Conservation (phyloP, 2,797 vertebrate genomes). For the Cygnus olor region DNA sequence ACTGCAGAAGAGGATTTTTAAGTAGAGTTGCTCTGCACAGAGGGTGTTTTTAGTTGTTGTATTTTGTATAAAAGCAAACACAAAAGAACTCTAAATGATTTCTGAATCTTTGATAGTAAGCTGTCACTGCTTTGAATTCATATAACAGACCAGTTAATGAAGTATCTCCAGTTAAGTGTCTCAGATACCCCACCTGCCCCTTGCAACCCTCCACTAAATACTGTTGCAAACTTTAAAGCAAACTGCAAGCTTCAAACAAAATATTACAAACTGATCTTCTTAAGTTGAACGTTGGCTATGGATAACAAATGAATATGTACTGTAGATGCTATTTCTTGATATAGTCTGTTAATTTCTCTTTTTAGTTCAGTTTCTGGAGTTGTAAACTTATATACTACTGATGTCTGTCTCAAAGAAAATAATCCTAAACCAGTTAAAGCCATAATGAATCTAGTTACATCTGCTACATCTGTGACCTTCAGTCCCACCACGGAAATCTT, state of each 20-base stretch:
- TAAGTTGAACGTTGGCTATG: background rate
- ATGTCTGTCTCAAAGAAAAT: constrained; percentile 83
- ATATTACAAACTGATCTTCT: background rate
- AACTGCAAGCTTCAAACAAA: background rate
- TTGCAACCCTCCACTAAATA: background rate
- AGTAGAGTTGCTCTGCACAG: background rate
- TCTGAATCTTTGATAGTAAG: background rate
- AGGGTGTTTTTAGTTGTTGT: no score
- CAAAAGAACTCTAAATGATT: background rate
- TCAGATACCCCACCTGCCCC: background rate
- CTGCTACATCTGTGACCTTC: constrained; percentile 86
- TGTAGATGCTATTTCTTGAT: background rate
- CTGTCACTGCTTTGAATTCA: background rate
- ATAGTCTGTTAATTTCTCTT: background rate
- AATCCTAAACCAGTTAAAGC: constrained; percentile 88
- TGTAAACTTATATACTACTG: constrained; percentile 91
- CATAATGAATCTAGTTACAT: constrained; percentile 91
- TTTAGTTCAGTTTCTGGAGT: constrained; percentile 91
- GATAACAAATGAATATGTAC: background rate
- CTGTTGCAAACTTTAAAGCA: background rate
- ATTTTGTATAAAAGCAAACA: background rate
- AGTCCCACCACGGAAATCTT: constrained; percentile 90
- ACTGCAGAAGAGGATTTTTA: background rate
- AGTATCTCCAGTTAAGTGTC: background rate
- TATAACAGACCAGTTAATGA: background rate